phyloP scores from a whole-genome alignment of 2,113 vertebrate species.

The Dissostichus mawsoni region DNA sequence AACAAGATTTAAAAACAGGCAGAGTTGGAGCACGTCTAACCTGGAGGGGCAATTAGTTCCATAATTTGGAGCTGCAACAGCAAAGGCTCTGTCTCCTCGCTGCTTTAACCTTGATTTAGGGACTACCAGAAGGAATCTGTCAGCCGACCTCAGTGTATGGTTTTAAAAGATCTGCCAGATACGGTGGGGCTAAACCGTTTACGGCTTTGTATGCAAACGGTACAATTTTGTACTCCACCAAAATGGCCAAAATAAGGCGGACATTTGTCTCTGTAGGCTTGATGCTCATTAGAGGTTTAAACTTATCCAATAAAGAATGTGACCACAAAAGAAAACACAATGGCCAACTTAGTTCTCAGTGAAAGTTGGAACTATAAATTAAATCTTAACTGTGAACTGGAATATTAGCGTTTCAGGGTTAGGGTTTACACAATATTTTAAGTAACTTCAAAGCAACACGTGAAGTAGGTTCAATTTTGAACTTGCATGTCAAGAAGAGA shows the following conservation, averaged over 20 bases:
- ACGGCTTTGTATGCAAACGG: too few relatives aligned
- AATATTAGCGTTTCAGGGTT: not conserved
- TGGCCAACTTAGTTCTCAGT: conserved; percentile 19
- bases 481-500: conserved; percentile 35
- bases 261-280: conserved; percentile 38
- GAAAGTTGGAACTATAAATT: conserved; percentile 31
- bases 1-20: too few relatives aligned
- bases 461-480: conserved; percentile 7
- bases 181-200: too few relatives aligned
- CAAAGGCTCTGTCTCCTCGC: too few relatives aligned
- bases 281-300: conserved; percentile 57
- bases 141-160: too few relatives aligned
- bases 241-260: conserved; percentile 54
- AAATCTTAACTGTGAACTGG: conserved; percentile 18
- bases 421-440: conserved; percentile 10
- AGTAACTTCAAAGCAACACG: conserved; percentile 1
- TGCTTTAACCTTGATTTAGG: too few relatives aligned
- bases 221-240: too few relatives aligned
- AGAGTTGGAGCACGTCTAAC: too few relatives aligned
- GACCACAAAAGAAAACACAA: conserved; percentile 27
- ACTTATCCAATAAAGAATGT: conserved; percentile 29
- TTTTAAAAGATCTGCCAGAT: too few relatives aligned
- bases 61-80: too few relatives aligned
- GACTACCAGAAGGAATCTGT: too few relatives aligned
- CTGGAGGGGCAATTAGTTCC: too few relatives aligned